Conservation (phyloP, 2,888 invertebrate genomes). For the Mesorhabditis sp. region DNA sequence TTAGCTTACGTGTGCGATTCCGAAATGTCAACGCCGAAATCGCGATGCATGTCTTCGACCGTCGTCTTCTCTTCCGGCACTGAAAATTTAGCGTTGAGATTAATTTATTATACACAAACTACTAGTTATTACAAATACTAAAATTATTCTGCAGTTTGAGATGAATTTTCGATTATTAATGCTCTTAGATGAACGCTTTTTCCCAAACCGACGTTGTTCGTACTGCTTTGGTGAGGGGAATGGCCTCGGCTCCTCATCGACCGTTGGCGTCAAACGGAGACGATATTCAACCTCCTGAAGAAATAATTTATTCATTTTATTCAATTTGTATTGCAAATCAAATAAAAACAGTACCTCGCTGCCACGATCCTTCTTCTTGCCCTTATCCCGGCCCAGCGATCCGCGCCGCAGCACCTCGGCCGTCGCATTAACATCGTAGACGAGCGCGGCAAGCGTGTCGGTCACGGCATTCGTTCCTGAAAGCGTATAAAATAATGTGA, state of each 20-base stretch:
- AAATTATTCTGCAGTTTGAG: not conserved
- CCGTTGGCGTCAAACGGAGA: constrained; percentile 49
- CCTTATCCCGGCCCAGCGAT: constrained; percentile 33
- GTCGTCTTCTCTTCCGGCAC: constrained; percentile 44
- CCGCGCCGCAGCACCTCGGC: constrained; percentile 48
- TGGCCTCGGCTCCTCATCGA: constrained; percentile 37
- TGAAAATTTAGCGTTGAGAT: constrained; percentile 17
- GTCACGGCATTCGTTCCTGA: constrained; percentile 53
- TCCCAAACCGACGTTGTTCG: not conserved
- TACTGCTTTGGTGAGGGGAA: constrained; percentile 17
- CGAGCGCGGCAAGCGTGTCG: constrained; percentile 56
- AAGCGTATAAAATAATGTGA: constrained; percentile 8
- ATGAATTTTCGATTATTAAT: not conserved
- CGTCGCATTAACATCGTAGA: constrained; percentile 58
- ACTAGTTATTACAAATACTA: too few species aligned
- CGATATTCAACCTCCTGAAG: constrained; percentile 49
- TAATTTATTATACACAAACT: too few species aligned
- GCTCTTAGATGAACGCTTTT: not conserved
- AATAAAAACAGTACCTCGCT: constrained; percentile 13
- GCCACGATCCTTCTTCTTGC: constrained; percentile 33
- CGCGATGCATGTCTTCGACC: constrained; percentile 45
- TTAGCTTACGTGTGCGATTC: constrained; percentile 43
- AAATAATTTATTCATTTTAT: not conserved
- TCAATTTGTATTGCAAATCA: too few species aligned
- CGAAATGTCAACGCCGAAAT: constrained; percentile 51